phyloP scores from a whole-genome alignment of 2,797 vertebrate genomes.

The Salmo trutta region DNA sequence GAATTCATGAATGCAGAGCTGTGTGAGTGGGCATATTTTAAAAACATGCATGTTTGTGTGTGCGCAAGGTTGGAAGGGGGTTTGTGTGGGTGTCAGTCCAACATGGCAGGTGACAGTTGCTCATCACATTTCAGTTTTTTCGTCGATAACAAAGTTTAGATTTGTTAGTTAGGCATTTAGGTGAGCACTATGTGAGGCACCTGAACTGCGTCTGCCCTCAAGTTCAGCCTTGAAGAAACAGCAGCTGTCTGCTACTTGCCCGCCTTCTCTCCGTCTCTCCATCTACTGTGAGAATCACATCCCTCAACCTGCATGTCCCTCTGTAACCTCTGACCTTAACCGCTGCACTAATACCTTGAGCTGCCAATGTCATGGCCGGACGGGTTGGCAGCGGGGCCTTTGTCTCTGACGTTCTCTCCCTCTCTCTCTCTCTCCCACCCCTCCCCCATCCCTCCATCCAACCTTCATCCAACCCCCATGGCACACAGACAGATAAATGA shows the following conservation, averaged over 20 bases:
- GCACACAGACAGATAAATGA: constrained; percentile 90
- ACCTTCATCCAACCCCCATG: constrained; percentile 3
- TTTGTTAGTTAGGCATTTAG: not conserved
- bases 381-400: constrained; percentile 78
- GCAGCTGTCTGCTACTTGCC: constrained; percentile 78
- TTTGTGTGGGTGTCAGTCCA: not conserved
- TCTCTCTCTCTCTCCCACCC: constrained; percentile 16
- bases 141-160: not conserved
- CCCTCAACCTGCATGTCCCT: constrained; percentile 80
- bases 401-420: constrained; percentile 72
- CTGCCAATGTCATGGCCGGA: constrained; percentile 83
- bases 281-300: constrained; percentile 77
- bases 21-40: constrained; percentile 74
- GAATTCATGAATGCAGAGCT: constrained; percentile 65
- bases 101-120: not conserved
- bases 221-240: constrained; percentile 51
- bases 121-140: not conserved
- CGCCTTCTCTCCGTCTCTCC: constrained; percentile 30
- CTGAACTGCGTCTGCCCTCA: not conserved
- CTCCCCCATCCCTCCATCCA: constrained; percentile 3
- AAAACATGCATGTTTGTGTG: constrained; percentile 23
- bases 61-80: constrained; percentile 32
- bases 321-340: constrained; percentile 86
- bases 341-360: constrained; percentile 83
- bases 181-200: not conserved